Conservation (phyloP, 92 coral and sea anemone species). For the Porites divaricata region DNA sequence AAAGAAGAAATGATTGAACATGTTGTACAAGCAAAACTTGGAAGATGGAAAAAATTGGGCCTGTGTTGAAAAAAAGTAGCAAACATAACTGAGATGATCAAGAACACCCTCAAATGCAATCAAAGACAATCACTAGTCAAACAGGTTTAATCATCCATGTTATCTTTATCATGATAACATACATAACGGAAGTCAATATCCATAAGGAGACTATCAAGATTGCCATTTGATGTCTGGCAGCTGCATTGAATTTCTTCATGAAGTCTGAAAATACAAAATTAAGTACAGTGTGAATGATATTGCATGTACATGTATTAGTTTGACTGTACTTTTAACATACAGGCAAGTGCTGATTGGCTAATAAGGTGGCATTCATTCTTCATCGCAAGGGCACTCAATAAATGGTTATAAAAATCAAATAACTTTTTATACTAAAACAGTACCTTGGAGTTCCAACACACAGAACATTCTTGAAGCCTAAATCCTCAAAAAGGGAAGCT, state of each 20-base stretch:
- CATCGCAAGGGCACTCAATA: too few relatives aligned
- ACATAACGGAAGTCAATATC: slow-evolving; percentile 97
- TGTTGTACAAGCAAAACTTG: slow-evolving; percentile 84
- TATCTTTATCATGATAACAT: slow-evolving; percentile 20
- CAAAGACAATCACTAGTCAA: not conserved
- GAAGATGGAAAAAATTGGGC: slow-evolving; percentile 79
- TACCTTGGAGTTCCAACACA: slow-evolving; percentile 99
- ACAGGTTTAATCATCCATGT: too few relatives aligned
- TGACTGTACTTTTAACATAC: too few relatives aligned
- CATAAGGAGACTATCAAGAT: slow-evolving; percentile 80
- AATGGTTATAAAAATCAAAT: too few relatives aligned
- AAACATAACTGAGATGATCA: too few relatives aligned
- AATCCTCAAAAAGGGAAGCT: slow-evolving; percentile 52
- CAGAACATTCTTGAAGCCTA: slow-evolving; percentile 84
- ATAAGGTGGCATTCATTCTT: too few relatives aligned
- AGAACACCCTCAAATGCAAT: too few relatives aligned
- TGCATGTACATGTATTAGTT: too few relatives aligned
- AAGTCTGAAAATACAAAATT: slow-evolving; percentile 52
- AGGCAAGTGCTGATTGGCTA: too few relatives aligned
- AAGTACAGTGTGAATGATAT: too few relatives aligned
- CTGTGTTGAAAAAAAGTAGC: slow-evolving; percentile 41
- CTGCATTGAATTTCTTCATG: slow-evolving; percentile 84
- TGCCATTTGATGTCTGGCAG: not conserved
- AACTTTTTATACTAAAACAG: too few relatives aligned
- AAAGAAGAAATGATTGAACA: slow-evolving; percentile 97